Evolutionary conservation across 2,888 invertebrate species (phyloP).

Genomic region (Drosophila buzzatii): DNA sequence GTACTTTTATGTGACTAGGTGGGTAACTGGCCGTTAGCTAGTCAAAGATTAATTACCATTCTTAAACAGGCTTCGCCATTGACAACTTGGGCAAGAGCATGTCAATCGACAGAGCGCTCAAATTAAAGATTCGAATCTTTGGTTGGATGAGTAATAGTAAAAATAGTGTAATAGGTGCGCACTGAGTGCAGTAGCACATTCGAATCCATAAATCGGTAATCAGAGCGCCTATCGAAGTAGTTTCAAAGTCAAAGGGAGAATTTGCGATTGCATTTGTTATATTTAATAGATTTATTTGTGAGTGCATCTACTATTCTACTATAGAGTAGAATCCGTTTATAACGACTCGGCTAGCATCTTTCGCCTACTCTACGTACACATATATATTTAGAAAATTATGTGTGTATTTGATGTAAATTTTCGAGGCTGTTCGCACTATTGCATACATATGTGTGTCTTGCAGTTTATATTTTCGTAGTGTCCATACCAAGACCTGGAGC

Average conservation of each 20-base stretch:
- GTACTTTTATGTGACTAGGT: not conserved
- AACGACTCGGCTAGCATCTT: no score
- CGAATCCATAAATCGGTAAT: not conserved
- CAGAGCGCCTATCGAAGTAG: not conserved
- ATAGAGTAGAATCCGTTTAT: no score
- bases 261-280: no score
- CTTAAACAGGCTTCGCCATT: constrained; percentile 50
- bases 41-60: constrained; percentile 64
- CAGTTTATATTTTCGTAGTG: no score
- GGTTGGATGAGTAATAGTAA: constrained; percentile 7
- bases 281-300: no score
- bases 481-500: no score
- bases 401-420: no score
- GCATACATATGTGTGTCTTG: no score
- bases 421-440: no score
- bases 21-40: not conserved
- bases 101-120: constrained; percentile 36
- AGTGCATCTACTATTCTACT: no score
- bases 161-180: not conserved
- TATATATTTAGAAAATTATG: no score
- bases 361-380: no score
- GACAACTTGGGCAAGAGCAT: constrained; percentile 49
- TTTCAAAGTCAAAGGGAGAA: not conserved
- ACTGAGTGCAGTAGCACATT: not conserved
- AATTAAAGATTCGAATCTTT: constrained; percentile 37